These are phyloP conservation scores for Aquatica leii DNA, from an alignment of 2,888 invertebrate genomes.

Conservation along the genomic window DNA sequence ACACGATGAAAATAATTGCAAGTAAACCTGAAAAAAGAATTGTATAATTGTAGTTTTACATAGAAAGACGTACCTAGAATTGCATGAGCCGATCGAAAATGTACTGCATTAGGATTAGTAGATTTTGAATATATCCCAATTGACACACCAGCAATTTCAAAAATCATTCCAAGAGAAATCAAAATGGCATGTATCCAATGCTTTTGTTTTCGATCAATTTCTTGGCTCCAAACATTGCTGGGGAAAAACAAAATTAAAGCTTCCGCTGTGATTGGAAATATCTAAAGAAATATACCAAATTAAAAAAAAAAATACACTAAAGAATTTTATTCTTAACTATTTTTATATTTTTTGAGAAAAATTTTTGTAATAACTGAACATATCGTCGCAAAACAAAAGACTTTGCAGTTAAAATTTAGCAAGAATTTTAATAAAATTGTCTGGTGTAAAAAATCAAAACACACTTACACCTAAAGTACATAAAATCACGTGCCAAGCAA, in stretches of 20 bases:
- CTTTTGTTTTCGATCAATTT: slow-evolving; percentile 40
- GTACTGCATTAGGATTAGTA: slow-evolving; percentile 27
- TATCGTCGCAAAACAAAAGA: too few relatives aligned
- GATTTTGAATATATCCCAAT: slow-evolving; percentile 47
- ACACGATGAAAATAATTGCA: slow-evolving; percentile 50
- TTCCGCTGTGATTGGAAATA: slow-evolving; percentile 48
- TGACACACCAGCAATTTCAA: slow-evolving; percentile 47
- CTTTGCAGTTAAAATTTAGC: too few relatives aligned
- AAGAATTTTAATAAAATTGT: too few relatives aligned
- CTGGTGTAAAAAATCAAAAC: not conserved
- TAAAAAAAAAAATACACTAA: too few relatives aligned
- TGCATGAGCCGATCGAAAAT: slow-evolving; percentile 49
- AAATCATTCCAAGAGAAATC: slow-evolving; percentile 42
- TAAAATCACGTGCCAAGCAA: slow-evolving; percentile 54
- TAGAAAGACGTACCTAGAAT: slow-evolving; percentile 50
- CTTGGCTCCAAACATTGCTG: slow-evolving; percentile 45
- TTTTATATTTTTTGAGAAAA: too few relatives aligned
- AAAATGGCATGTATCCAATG: slow-evolving; percentile 44
- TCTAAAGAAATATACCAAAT: slow-evolving; percentile 37
- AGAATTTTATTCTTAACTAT: too few relatives aligned
- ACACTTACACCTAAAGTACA: slow-evolving; percentile 56
- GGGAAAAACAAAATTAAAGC: slow-evolving; percentile 47
- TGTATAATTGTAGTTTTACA: too few relatives aligned
- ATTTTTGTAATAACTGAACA: too few relatives aligned
- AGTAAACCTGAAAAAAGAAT: slow-evolving; percentile 51